Evolutionary conservation across 2,113 vertebrate genomes (phyloP), one percentile per base, ranked within the genome.

Genomic region (Chionodraco myersi): DNA sequence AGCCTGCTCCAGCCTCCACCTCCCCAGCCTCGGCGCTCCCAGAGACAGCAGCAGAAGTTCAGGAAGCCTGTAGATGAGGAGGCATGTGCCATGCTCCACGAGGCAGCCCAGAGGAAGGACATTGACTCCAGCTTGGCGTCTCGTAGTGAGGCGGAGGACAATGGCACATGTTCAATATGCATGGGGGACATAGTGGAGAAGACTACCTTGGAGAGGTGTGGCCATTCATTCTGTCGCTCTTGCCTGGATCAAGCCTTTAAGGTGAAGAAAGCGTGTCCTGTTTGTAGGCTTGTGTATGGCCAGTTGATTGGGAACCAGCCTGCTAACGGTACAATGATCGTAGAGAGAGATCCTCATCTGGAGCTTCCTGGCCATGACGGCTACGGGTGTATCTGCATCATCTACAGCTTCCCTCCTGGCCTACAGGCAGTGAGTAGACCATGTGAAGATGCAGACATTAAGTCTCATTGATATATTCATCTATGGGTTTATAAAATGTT

Each of bases 331-430:
- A 95, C 95, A 60, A 99, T 99, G 97, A 95, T 97, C 71, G 97
- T 98, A 64, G 97, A 96, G 83, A 91, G 96, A 89, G 97, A 98
- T 34, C 94, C 96, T 53, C 95, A 96, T 30, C 93, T 97, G 62
- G 96, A 97, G 36, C 94, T 98, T 85, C 96, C 97, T 44, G 96
- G 97, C 79, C 97, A 98, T 51, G 97, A 98, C 93, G 96, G 96
- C 58, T 97, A 93, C 2, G 97, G 97, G 70, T 98, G 97, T 92
- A 96, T 99, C 94, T 97, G 96, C 94, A 97, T 98, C 93, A 97
- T 97, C 90, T 99, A 99, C 71, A 97, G 96, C 95, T 98, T 98
- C 95, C 96, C 97, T 75, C 96, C 97, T 45, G 97, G 97, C 72
- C 92, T 97, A 45, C 96, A 96, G 84, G 95, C 95, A 91, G 97